phyloP scores from a whole-genome alignment of 2,797 vertebrate genomes.

The Lycodopsis pacificus region DNA sequence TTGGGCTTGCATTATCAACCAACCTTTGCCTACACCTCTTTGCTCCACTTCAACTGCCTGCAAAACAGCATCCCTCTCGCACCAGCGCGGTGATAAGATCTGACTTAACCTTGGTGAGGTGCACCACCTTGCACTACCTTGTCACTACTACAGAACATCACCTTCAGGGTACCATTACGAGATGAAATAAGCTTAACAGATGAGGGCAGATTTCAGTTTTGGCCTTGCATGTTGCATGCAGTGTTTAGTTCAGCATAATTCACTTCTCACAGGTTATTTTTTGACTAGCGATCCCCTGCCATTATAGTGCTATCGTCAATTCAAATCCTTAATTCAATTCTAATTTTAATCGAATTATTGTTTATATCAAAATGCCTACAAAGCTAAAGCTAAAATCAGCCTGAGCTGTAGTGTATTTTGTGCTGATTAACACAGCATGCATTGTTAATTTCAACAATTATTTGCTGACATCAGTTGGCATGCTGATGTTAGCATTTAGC shows the following conservation, averaged over 20 bases:
- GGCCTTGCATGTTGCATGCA: slow-evolving; percentile 23
- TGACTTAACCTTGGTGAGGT: slow-evolving; percentile 81
- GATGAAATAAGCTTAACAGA: slow-evolving; percentile 47
- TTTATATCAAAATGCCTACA: no score
- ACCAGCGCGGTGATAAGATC: slow-evolving; percentile 74
- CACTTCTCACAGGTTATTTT: not conserved
- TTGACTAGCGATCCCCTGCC: not conserved
- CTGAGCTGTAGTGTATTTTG: no score
- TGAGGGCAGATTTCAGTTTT: slow-evolving; percentile 45
- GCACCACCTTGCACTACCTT: slow-evolving; percentile 75
- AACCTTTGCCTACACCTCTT: slow-evolving; percentile 55
- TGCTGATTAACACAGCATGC: no score
- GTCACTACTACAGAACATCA: slow-evolving; percentile 76
- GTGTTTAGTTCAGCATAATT: slow-evolving; percentile 46
- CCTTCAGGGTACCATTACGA: slow-evolving; percentile 52
- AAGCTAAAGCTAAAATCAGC: no score
- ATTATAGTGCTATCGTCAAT: not conserved
- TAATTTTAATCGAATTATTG: no score
- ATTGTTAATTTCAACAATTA: no score
- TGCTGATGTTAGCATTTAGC: no score
- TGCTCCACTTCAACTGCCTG: slow-evolving; percentile 46
- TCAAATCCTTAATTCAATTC: no score
- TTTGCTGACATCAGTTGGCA: no score
- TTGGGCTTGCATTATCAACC: slow-evolving; percentile 48
- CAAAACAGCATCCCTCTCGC: slow-evolving; percentile 61